Base-by-base conservation (phyloP, 2,888 invertebrate species). In the Mythimna lalbum region DNA sequence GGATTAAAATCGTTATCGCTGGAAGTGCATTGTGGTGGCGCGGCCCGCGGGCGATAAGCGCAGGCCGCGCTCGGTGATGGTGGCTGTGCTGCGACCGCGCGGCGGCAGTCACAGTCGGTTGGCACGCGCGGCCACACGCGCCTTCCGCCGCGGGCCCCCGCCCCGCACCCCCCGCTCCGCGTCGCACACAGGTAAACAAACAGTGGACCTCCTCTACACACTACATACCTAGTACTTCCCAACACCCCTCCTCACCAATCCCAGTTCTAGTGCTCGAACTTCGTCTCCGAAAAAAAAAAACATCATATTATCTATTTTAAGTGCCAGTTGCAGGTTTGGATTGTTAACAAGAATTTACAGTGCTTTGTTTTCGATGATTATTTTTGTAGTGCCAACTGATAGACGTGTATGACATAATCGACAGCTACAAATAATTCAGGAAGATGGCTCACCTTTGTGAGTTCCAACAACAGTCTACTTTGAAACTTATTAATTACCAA, bases 51-150 rank as follows among this genome's bases (percentile, higher is more conserved):
- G 88, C 91, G 95, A 95, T 95, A 95, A 94, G 94, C 94, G 92
- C 92, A 90, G 90, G 89, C 86, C 89, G 90, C 86, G 89, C 87
- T 83, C 85, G 88, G 87, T 85, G 87, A 56, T 80, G 83, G 81
- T 84, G 82, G 73, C 72, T 69, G 83, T 83, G 88, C 76, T 81
- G 86, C 82, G 87, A 86, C 47, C 47, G 47, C 88, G 84, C 86
- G 83, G 86, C 90, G 88, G 94, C 95, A 95, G 95, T 95, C 87
- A 90, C 88, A 89, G 83, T 92, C 93, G 92, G 94, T 90, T 92
- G 93, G 93, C 93, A 92, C 90, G 92, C 92, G 94, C 92, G 95
- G 93, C 89, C 92, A 94, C 92, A 94, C 95, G 95, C 94, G 95
- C 93, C 88, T 83, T 63, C 83, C 85, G 86, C 80, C 88, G 93